A percentile compares a stretch with the other conserved stretches of the same genome.
These are phyloP conservation scores for Andrena dorsata DNA, from an alignment of 2,888 invertebrate genomes.

Conservation along the genomic window DNA sequence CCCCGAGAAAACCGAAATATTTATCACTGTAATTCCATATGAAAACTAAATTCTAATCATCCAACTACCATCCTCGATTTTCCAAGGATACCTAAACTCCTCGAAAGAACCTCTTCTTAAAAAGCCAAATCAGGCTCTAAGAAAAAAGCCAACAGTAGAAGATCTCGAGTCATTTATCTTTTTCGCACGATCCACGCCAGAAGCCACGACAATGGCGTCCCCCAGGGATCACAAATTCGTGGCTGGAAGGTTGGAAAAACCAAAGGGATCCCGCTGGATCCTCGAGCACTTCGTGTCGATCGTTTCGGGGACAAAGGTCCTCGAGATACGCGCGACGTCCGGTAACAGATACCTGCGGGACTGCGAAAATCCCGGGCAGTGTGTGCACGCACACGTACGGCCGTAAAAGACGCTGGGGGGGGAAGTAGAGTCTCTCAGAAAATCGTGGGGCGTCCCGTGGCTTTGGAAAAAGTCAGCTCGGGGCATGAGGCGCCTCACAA, in stretches of 20 bases:
- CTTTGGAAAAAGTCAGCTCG: slow-evolving; percentile 78
- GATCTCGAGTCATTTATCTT: slow-evolving; percentile 47
- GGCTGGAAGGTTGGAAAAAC: neutral
- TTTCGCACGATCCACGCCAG: slow-evolving; percentile 28
- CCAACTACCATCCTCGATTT: too few relatives aligned
- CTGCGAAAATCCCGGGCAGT: neutral
- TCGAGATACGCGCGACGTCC: slow-evolving; percentile 25
- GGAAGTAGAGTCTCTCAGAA: slow-evolving; percentile 59
- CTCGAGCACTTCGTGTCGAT: slow-evolving; percentile 40
- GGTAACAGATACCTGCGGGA: slow-evolving; percentile 15
- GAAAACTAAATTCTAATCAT: too few relatives aligned
- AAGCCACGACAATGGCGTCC: slow-evolving; percentile 25
- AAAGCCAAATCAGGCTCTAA: neutral
- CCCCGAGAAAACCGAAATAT: neutral
- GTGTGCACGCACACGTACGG: slow-evolving; percentile 1
- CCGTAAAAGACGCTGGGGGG: neutral
- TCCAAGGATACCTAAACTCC: too few relatives aligned
- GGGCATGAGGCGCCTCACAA: slow-evolving; percentile 76
- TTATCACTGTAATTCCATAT: neutral
- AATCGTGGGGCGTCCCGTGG: slow-evolving; percentile 54
- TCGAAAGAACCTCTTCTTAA: too few relatives aligned
- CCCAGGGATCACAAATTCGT: slow-evolving; percentile 45
- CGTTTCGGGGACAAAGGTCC: slow-evolving; percentile 27
- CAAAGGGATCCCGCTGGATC: slow-evolving; percentile 23
- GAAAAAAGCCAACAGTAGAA: neutral